Evolutionary conservation across 2,113 vertebrate species (phyloP).

Genomic region (Oreochromis spilurus): DNA sequence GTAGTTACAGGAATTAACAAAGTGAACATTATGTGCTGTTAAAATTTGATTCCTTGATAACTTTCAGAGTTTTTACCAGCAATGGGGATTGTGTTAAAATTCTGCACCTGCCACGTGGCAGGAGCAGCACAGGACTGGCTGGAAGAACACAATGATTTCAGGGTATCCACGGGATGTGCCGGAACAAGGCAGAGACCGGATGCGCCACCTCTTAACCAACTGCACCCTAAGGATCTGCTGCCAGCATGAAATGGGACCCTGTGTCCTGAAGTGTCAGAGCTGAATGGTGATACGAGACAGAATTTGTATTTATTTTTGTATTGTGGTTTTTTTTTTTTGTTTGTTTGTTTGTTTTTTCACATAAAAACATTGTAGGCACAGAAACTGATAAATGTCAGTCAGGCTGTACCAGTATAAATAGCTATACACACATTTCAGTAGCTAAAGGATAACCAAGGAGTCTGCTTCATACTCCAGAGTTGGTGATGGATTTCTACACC

Average conservation of each 20-base stretch:
- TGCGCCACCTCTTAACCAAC: not conserved
- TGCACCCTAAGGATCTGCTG: not conserved
- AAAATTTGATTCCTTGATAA: not conserved
- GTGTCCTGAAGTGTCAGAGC: not conserved
- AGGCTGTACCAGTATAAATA: not conserved
- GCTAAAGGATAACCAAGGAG: not conserved
- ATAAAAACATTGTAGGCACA: not conserved
- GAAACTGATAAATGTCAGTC: not conserved
- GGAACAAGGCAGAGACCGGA: not conserved
- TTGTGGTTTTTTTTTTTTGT: too few relatives aligned
- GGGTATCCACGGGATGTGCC: not conserved
- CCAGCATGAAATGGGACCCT: not conserved
- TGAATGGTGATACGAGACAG: not conserved
- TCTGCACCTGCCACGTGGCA: not conserved
- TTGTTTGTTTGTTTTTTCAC: not conserved
- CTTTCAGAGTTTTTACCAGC: not conserved
- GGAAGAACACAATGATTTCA: not conserved
- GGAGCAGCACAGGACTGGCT: not conserved
- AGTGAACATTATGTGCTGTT: conserved; percentile 35
- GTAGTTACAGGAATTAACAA: conserved; percentile 51
- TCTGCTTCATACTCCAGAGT: not conserved
- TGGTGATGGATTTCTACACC: not conserved
- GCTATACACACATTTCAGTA: not conserved
- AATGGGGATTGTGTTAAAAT: not conserved
- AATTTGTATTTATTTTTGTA: not conserved